Conservation (phyloP, 1,140 invertebrate genomes). For the Drosophila virilis region DNA sequence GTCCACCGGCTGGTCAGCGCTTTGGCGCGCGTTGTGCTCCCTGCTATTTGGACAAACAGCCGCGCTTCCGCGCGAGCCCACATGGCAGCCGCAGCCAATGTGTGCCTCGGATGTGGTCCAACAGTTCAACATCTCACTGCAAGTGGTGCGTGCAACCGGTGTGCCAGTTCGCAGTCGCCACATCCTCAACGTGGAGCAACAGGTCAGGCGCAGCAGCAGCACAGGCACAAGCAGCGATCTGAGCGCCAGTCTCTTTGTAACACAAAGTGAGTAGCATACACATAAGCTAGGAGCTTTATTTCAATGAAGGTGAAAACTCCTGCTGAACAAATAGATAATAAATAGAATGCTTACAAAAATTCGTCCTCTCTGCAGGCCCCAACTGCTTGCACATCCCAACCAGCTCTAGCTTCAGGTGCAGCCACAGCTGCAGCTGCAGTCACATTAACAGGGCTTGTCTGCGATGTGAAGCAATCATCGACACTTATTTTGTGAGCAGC, state of each 20-base stretch:
- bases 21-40: slow-evolving; percentile 61
- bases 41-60: slow-evolving; percentile 55
- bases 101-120: slow-evolving; percentile 49
- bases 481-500: not conserved
- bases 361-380: too few species aligned
- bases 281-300: not conserved
- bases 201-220: slow-evolving; percentile 35
- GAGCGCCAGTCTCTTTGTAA: slow-evolving; percentile 59
- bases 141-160: slow-evolving; percentile 86
- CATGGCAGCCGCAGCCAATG: slow-evolving; percentile 77
- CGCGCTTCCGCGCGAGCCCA: slow-evolving; percentile 72
- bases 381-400: too few species aligned
- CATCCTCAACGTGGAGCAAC: slow-evolving; percentile 55
- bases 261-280: slow-evolving; percentile 56
- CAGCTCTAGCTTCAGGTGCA: too few species aligned
- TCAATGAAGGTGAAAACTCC: too few species aligned
- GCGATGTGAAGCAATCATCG: not conserved
- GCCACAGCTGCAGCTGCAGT: too few species aligned
- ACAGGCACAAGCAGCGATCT: slow-evolving; percentile 45
- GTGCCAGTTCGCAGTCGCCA: slow-evolving; percentile 85
- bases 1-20: slow-evolving; percentile 60
- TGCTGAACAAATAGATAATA: too few species aligned
- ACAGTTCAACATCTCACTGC: slow-evolving; percentile 85
- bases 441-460: too few species aligned
- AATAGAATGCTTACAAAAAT: too few species aligned